Evolutionary conservation across 2,888 invertebrate species (phyloP).

Genomic region (Tipula unca): DNA sequence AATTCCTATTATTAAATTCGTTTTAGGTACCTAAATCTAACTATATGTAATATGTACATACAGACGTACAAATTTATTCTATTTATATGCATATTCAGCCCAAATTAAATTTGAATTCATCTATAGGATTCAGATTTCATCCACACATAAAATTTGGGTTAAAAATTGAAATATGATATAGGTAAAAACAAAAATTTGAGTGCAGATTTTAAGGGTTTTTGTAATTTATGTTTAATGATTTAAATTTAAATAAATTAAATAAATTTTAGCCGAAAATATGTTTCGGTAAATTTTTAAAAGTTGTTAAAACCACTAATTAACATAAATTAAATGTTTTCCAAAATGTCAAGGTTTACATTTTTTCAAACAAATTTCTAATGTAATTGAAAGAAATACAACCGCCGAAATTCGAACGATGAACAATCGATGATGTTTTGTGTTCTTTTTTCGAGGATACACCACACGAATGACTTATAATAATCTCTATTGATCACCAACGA

Average conservation of each 20-base stretch:
- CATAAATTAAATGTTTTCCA: no score
- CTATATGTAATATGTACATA: neutral
- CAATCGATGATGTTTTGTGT: no score
- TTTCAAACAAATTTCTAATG: no score
- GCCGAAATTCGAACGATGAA: no score
- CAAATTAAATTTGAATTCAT: neutral
- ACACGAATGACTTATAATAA: no score
- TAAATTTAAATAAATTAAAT: neutral
- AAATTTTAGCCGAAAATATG: neutral
- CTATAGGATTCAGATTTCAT: neutral
- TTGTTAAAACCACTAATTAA: no score
- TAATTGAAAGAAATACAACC: no score
- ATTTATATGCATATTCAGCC: neutral
- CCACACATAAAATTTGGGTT: neutral
- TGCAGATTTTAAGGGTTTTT: neutral
- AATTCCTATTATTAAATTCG: neutral
- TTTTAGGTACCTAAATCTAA: neutral
- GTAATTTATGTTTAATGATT: neutral
- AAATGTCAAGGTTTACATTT: no score
- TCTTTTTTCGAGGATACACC: no score
- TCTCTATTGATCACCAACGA: no score
- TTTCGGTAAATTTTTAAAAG: neutral
- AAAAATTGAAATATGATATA: neutral
- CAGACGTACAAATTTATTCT: neutral
- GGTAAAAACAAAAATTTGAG: neutral